Evolutionary conservation across 1,140 invertebrate genomes (phyloP).

Genomic region (Liolophura sinensis): DNA sequence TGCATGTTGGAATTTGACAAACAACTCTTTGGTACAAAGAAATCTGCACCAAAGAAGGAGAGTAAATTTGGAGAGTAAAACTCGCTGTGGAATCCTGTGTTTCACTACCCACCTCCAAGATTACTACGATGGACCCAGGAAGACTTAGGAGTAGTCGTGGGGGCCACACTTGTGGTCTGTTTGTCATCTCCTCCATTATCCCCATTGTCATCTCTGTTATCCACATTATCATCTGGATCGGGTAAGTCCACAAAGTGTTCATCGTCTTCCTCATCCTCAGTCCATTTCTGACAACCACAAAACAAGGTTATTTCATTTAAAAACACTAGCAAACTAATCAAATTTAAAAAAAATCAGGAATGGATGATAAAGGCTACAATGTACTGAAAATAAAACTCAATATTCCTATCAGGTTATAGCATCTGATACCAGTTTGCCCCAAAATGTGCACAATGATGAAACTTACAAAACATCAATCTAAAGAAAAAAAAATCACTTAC

Average conservation of each 20-base stretch:
- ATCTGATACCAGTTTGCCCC: neutral
- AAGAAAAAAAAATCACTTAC: constrained; percentile 14
- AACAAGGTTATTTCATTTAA: neutral
- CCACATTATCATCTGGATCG: constrained; percentile 41
- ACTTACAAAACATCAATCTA: no score
- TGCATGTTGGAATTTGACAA: no score
- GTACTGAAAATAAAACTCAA: neutral
- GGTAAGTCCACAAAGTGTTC: constrained; percentile 53
- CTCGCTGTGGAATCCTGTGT: neutral
- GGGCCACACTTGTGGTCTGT: constrained; percentile 10
- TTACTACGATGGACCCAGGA: constrained; percentile 55
- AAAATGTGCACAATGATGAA: neutral
- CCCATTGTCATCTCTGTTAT: constrained; percentile 12
- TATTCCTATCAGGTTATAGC: neutral
- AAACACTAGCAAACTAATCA: no score
- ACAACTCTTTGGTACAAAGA: no score
- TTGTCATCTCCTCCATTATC: constrained; percentile 4
- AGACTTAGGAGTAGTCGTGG: constrained; percentile 13
- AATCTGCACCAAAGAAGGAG: no score
- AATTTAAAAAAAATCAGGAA: no score
- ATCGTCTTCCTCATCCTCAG: constrained; percentile 51
- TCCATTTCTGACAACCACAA: constrained; percentile 18
- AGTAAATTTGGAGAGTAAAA: no score
- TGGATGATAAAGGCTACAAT: neutral
- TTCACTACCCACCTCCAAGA: constrained; percentile 20